These are phyloP conservation scores for Calliopum simillimum DNA, from an alignment of 2,888 invertebrate genomes.

Conservation along the genomic window DNA sequence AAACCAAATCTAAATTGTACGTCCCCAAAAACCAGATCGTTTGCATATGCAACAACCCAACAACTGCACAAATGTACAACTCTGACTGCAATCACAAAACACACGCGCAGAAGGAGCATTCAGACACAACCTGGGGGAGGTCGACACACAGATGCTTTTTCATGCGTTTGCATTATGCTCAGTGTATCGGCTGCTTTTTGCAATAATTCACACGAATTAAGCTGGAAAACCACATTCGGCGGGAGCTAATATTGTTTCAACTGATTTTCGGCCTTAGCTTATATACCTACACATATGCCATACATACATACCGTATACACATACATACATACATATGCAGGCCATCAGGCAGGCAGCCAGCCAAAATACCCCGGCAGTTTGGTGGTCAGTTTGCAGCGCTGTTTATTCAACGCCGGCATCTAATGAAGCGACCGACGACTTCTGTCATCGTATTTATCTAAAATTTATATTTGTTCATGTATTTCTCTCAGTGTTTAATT, in stretches of 20 bases:
- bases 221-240: slow-evolving; percentile 27
- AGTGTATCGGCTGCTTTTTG: slow-evolving; percentile 27
- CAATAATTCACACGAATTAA: slow-evolving; percentile 32
- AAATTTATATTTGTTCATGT: too few species aligned
- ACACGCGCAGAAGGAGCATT: too few species aligned
- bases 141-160: slow-evolving; percentile 33
- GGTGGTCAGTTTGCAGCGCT: background rate
- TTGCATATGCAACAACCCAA: slow-evolving; percentile 29
- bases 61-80: background rate
- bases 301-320: background rate
- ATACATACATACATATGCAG: background rate
- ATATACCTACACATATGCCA: background rate
- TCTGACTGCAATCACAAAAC: background rate
- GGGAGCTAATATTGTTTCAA: slow-evolving; percentile 57
- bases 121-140: too few species aligned
- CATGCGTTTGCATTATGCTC: slow-evolving; percentile 43
- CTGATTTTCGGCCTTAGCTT: slow-evolving; percentile 49
- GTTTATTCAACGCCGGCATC: slow-evolving; percentile 1
- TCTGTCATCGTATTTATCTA: background rate
- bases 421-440: slow-evolving; percentile 18
- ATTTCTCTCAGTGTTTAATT: slow-evolving; percentile 1
- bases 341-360: background rate
- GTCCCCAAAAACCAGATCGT: slow-evolving; percentile 2
- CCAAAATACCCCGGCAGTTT: too few species aligned
- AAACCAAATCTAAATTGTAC: slow-evolving; percentile 15